Base-by-base conservation (phyloP, 2,113 vertebrate genomes). In the Bombycilla garrulus region DNA sequence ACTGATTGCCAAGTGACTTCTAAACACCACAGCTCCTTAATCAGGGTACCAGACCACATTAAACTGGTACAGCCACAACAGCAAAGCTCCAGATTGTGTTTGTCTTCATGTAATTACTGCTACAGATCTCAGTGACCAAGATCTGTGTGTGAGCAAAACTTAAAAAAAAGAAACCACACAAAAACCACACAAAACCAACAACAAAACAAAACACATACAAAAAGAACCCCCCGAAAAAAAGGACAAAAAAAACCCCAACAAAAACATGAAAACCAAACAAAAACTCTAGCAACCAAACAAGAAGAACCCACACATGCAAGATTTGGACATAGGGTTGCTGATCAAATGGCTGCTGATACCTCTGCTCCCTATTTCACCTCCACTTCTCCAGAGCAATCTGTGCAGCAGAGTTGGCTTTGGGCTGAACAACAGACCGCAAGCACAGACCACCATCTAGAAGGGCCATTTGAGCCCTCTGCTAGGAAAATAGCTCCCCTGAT, bases 391-490 rank as follows among this genome's bases (percentile, higher is more conserved):
- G 56, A 50, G 33, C 1, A 6, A 69, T 16, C 29, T 12, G 51
- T 42, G 69, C 56, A 71, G 29, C 38, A 48, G 61, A 69, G 51
- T 12, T 11, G 47, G 28, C 45, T 85, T 85, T 36, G 57, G 66
- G 45, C 10, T 89, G 56, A 72, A 35, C 0, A 0, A 51, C 5
- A 31, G 40, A 33, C 57, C 69, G 20, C 33, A 62, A 78, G 42
- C 40, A 92, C 38, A 54, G 15, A 44, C 5, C 12, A 17, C 11
- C 24, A 19, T n/a, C n/a, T 24, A 60, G 21, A 45, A 90, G 20
- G 2, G 10, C 18, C 57, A 76, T 20, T 11, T 0, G 0, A 84
- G 40, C 5, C 48, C 22, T 44, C 10, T 25, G 26, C 36, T n/a
- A 19, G n/a, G n/a, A 57, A 57, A 78, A 35, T 9, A 45, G 9